Evolutionary conservation across 2,888 invertebrate species (phyloP).

Genomic region (Mycalesis mineus): DNA sequence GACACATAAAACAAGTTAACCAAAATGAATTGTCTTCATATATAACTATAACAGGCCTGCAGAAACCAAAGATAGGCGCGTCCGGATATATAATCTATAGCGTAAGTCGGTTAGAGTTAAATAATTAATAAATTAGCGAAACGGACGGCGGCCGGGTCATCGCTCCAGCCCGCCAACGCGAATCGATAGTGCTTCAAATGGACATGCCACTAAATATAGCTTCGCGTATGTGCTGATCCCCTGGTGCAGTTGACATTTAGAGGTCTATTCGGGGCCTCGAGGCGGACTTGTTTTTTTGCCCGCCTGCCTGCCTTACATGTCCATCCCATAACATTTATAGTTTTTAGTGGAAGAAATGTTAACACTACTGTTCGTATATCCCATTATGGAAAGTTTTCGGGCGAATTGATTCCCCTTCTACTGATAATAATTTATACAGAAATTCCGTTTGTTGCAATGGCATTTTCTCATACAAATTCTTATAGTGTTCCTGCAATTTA

Average conservation of each 20-base stretch:
- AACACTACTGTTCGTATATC: background rate
- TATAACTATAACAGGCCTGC: background rate
- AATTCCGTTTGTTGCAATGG: no score
- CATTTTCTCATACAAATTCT: no score
- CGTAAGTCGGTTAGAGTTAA: constrained; percentile 49
- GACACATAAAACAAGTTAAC: no score
- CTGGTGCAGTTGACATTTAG: constrained; percentile 26
- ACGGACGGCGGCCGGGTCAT: constrained; percentile 64
- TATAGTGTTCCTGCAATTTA: no score
- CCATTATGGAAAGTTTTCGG: no score
- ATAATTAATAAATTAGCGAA: constrained; percentile 77
- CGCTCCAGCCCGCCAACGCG: constrained; percentile 60
- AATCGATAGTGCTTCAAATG: constrained; percentile 76
- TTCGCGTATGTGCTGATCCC: constrained; percentile 36
- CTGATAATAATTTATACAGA: no score
- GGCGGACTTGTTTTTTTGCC: constrained; percentile 5
- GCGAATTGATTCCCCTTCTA: no score
- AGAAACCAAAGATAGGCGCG: background rate
- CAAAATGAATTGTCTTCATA: no score
- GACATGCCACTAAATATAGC: constrained; percentile 68
- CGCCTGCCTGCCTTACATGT: background rate
- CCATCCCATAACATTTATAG: background rate
- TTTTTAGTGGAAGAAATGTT: background rate
- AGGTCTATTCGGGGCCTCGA: constrained; percentile 23
- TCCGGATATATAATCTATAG: background rate